A percentile compares a stretch with the other conserved stretches of the same genome.
Evolutionary conservation across 2,888 invertebrate genomes (phyloP).

Genomic region (Uloborus plumipes): DNA sequence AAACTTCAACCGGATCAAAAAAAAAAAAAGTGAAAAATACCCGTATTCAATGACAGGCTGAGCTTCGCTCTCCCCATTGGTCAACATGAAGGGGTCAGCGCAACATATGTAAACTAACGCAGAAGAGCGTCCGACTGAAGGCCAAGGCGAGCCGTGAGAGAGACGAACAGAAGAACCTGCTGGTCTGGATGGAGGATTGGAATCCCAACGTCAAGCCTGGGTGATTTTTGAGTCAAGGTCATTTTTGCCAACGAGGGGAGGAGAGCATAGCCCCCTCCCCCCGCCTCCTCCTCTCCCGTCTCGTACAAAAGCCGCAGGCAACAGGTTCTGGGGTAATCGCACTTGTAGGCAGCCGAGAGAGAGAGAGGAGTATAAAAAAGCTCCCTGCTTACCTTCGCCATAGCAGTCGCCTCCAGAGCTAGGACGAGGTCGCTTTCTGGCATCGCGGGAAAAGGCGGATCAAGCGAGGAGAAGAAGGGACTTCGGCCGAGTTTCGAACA

Average conservation of each 20-base stretch:
- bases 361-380: not conserved
- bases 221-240: constrained; percentile 59
- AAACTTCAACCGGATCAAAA: no score
- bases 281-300: constrained; percentile 19
- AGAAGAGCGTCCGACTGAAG: no score
- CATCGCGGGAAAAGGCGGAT: constrained; percentile 35
- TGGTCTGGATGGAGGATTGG: constrained; percentile 30
- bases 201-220: constrained; percentile 39
- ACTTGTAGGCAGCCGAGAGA: constrained; percentile 28
- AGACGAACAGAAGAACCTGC: not conserved
- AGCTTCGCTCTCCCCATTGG: no score
- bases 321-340: constrained; percentile 59
- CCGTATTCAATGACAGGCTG: no score
- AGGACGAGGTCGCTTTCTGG: constrained; percentile 38
- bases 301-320: constrained; percentile 28
- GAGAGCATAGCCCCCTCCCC: constrained; percentile 9
- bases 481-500: not conserved
- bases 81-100: no score
- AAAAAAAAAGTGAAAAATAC: no score
- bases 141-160: no score
- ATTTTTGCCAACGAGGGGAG: constrained; percentile 26
- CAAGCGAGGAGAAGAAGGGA: not conserved
- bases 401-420: constrained; percentile 31
- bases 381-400: constrained; percentile 50
- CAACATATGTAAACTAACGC: no score